Evolutionary conservation across 2,797 vertebrate species (phyloP), one percentile per base, ranked within the genome.

Genomic region (Pangasius macronema): DNA sequence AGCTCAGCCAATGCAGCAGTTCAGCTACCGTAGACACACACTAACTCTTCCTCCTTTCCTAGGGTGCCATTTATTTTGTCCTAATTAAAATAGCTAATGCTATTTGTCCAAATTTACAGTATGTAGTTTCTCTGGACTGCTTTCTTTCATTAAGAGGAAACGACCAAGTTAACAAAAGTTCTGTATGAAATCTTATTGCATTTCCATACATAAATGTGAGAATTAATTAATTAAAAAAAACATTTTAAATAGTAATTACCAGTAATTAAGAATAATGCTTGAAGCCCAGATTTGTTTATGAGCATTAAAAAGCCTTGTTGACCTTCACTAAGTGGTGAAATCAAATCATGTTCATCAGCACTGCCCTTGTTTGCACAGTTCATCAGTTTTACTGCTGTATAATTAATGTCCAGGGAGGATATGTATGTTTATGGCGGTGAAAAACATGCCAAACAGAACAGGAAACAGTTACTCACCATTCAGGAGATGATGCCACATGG

Each of bases 391-490:
- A 61, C 36, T 67, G 59, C 70, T 65, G 16, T 55, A 16, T 88
- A 86, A 90, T 88, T 87, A 79, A 65, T 63, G n/a, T 82, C n/a
- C 36, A 73, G 61, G 88, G 85, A 88, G 88, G 89, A 91, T 85
- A 76, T 75, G 65, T 82, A 77, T n/a, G 85, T 86, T 89, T 89
- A 90, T 72, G 89, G 73, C 80, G 39, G 46, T 82, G 82, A 87
- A 39, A 75, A 30, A 24, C 80, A 84, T 24, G n/a, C 49, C 70
- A 73, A 42, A 42, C 83, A 85, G 61, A 86, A 70, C 87, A 90
- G 91, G 90, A 92, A 92, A 89, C 89, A 87, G 82, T 85, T 88
- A 84, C 70, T 36, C 20, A n/a, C 18, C 83, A 77, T 42, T 84
- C 24, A 70, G 88, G 86, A 90, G 88, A 90, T 87, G 42, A 88